Evolutionary conservation across 1,140 invertebrate genomes (phyloP).

Genomic region (Brachionus koreanus): DNA sequence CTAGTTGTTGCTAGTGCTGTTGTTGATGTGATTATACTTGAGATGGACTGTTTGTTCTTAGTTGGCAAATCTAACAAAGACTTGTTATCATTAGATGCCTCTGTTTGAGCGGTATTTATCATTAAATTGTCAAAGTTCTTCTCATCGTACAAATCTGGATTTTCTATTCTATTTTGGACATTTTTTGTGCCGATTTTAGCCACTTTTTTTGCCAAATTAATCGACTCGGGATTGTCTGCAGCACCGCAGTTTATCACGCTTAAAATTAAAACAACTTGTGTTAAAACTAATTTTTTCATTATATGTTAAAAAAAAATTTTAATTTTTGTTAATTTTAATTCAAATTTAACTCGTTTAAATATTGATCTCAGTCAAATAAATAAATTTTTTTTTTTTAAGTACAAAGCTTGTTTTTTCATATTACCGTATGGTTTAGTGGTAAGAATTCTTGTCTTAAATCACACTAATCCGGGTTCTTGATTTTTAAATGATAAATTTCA

Average conservation of each 20-base stretch:
- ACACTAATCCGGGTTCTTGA: neutral
- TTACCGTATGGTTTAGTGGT: slow-evolving; percentile 19
- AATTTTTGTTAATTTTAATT: neutral
- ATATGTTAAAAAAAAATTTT: neutral
- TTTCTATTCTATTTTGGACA: neutral
- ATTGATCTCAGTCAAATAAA: neutral
- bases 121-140: neutral
- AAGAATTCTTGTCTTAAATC: neutral
- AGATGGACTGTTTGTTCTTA: neutral
- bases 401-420: neutral
- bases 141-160: neutral
- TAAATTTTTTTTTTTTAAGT: neutral
- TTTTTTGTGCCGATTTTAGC: neutral
- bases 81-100: neutral
- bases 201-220: neutral
- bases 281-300: neutral
- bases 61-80: neutral
- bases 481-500: neutral
- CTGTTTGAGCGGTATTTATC: neutral
- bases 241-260: neutral
- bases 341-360: neutral
- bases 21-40: neutral
- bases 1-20: neutral
- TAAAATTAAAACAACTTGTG: neutral
- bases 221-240: neutral